A percentile compares a stretch with the other conserved stretches of the same genome.
Conservation (phyloP, 1,140 invertebrate species). For the Triops cancriformis region DNA sequence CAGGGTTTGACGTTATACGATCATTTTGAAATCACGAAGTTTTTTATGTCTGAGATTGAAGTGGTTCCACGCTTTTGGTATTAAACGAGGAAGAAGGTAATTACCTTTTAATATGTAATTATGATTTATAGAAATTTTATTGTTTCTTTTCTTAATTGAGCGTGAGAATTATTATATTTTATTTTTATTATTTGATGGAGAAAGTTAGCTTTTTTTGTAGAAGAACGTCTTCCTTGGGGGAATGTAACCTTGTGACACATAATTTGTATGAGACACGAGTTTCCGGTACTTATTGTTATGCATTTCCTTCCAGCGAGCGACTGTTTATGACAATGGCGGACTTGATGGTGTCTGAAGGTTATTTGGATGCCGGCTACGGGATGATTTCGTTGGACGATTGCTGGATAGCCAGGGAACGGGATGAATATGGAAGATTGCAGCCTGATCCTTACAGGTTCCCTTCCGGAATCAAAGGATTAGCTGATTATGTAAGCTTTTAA, state of each 20-base stretch:
- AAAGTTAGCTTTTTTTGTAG: too few relatives aligned
- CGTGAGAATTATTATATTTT: too few relatives aligned
- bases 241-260: not conserved
- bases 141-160: too few relatives aligned
- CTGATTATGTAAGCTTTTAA: constrained; percentile 75
- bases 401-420: constrained; percentile 76
- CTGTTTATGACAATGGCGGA: constrained; percentile 89
- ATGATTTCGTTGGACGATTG: constrained; percentile 94
- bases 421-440: constrained; percentile 63
- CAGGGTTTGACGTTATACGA: too few relatives aligned
- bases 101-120: too few relatives aligned
- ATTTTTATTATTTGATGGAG: too few relatives aligned
- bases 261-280: not conserved
- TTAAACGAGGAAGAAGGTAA: too few relatives aligned
- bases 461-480: constrained; percentile 77
- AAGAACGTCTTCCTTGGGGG: too few relatives aligned
- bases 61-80: too few relatives aligned
- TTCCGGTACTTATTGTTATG: not conserved
- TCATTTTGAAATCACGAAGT: too few relatives aligned
- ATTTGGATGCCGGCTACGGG: constrained; percentile 78
- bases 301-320: constrained; percentile 60
- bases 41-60: too few relatives aligned
- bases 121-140: too few relatives aligned
- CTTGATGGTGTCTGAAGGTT: constrained; percentile 77
- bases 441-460: constrained; percentile 82